Percentiles rank a stretch among this genome's conserved stretches.
Conservation (phyloP, 1,140 invertebrate species). For the Drosophila pectinifera region DNA sequence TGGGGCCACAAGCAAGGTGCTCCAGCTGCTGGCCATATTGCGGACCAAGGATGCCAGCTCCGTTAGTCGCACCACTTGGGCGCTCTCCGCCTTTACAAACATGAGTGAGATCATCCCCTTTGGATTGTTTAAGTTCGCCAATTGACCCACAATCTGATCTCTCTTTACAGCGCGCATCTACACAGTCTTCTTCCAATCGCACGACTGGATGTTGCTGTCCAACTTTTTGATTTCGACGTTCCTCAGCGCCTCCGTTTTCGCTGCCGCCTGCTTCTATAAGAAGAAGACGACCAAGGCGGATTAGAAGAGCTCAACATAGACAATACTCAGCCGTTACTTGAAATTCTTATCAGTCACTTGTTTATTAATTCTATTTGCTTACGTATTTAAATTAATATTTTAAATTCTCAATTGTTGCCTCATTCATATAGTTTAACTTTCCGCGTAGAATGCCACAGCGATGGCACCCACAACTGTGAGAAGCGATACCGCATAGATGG, state of each 20-base stretch:
- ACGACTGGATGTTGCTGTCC: slow-evolving; percentile 87
- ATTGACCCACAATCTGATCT: slow-evolving; percentile 33
- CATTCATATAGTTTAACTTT: slow-evolving; percentile 48
- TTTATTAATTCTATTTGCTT: slow-evolving; percentile 32
- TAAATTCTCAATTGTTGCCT: slow-evolving; percentile 31
- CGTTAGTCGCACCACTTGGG: slow-evolving; percentile 89
- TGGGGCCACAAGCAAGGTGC: slow-evolving; percentile 89
- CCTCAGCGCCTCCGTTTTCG: slow-evolving; percentile 87
- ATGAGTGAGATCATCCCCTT: slow-evolving; percentile 86
- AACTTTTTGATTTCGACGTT: slow-evolving; percentile 88
- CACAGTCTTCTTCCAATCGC: slow-evolving; percentile 88
- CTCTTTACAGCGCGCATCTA: slow-evolving; percentile 87
- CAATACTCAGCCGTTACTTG: slow-evolving; percentile 21
- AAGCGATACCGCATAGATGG: slow-evolving; percentile 47
- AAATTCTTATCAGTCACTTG: slow-evolving; percentile 40
- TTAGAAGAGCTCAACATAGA: slow-evolving; percentile 35
- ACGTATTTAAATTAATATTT: slow-evolving; percentile 41
- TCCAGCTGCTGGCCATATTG: slow-evolving; percentile 88
- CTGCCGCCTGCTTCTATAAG: slow-evolving; percentile 86
- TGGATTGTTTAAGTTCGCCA: not conserved
- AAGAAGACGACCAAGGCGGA: slow-evolving; percentile 62
- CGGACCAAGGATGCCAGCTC: slow-evolving; percentile 88
- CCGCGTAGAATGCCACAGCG: slow-evolving; percentile 70
- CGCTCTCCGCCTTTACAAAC: slow-evolving; percentile 90
- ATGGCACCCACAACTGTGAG: slow-evolving; percentile 57